phyloP scores from a whole-genome alignment of 2,888 invertebrate genomes.

The Kryphioiulus occultus region DNA sequence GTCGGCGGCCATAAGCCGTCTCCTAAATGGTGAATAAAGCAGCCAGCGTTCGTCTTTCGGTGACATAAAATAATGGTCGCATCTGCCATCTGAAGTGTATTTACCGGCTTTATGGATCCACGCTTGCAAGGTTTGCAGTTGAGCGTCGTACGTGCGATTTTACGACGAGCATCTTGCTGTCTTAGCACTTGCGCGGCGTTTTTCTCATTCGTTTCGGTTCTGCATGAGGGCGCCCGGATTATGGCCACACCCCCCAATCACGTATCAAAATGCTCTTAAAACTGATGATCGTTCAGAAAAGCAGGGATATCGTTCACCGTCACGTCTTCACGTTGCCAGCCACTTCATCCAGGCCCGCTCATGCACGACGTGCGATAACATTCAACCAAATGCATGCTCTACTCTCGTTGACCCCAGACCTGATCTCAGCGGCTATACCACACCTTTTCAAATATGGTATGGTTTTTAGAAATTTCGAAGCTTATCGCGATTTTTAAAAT shows the following conservation, averaged over 20 bases:
- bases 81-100: conserved; percentile 3
- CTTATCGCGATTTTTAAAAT: no score
- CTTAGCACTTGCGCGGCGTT: neutral
- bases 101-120: conserved; percentile 33
- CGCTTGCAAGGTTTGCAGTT: neutral
- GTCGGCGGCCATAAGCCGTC: neutral
- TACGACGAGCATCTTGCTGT: neutral
- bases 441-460: no score
- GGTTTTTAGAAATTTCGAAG: no score
- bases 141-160: neutral
- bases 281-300: conserved; percentile 31
- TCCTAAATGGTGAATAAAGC: neutral
- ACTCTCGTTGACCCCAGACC: no score
- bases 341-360: neutral
- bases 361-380: neutral
- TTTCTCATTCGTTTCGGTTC: conserved; percentile 26
- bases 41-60: neutral
- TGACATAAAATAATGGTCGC: conserved; percentile 19
- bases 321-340: conserved; percentile 25
- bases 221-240: neutral
- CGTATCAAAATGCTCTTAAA: conserved; percentile 25
- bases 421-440: no score
- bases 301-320: neutral
- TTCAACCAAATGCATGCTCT: no score
- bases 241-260: conserved; percentile 29